Conservation (phyloP, 2,888 invertebrate genomes). For the Lagria hirta region DNA sequence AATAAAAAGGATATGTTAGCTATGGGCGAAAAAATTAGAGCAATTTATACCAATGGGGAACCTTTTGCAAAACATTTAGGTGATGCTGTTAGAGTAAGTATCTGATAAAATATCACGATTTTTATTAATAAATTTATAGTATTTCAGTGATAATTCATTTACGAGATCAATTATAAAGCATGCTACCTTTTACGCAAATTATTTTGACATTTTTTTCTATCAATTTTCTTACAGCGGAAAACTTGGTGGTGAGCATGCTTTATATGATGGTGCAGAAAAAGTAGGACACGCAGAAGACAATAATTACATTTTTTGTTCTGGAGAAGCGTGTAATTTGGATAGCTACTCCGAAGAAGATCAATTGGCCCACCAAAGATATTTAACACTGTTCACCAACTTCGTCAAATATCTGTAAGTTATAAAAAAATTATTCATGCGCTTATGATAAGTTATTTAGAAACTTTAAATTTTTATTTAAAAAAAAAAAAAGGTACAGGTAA, state of each 20-base stretch:
- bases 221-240: slow-evolving; percentile 12
- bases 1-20: slow-evolving; percentile 7
- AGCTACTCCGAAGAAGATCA: slow-evolving; percentile 5
- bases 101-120: too few species aligned
- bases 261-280: slow-evolving; percentile 6
- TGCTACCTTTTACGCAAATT: slow-evolving; percentile 7
- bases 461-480: too few species aligned
- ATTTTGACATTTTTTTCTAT: slow-evolving; percentile 6
- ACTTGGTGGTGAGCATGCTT: background rate
- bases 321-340: background rate
- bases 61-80: slow-evolving; percentile 16
- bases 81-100: slow-evolving; percentile 19
- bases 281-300: slow-evolving; percentile 14
- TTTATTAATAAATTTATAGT: too few species aligned
- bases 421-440: too few species aligned
- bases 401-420: slow-evolving; percentile 13
- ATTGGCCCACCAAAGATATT: slow-evolving; percentile 3
- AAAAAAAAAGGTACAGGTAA: too few species aligned
- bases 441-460: too few species aligned
- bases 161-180: slow-evolving; percentile 8
- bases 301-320: slow-evolving; percentile 6
- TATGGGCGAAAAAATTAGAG: slow-evolving; percentile 18
- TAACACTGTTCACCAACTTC: slow-evolving; percentile 13
- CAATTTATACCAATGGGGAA: slow-evolving; percentile 16
- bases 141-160: slow-evolving; percentile 11